Base-by-base conservation (phyloP, 92 coral and sea anemone genomes). In the Palythoa caribaeorum region DNA sequence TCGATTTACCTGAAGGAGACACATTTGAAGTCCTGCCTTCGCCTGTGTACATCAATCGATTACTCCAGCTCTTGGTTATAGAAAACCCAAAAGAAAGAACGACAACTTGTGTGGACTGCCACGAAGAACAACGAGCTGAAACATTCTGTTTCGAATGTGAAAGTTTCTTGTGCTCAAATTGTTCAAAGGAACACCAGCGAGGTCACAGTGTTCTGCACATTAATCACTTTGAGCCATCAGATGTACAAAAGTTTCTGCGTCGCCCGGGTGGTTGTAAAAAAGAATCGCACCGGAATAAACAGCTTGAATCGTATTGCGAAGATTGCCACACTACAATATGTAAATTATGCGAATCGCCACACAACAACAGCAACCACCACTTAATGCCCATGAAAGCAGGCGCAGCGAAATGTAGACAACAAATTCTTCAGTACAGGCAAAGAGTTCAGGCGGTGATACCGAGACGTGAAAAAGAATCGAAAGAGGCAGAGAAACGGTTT, bases 11-110 rank as follows among this genome's bases (percentile, higher is more conserved):
- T 4, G 75, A 81, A 66, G 86, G 86, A 28, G 86, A 81, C 35
- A 81, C 86, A 37, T 81, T 81, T 47, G 86, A 81, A 81, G 75
- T 81, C 28, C 86, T 81, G n/a, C 86, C 86, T 16, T 65, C 86
- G 74, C 86, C 86, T 14, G 76, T 81, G 1, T 81, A 81, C 20
- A 66, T 66, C 60, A 81, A 66, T 48, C 86, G 86, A 81, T 12
- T 81, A 35, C 74, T 81, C 19, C 74, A 81, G 76, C 76, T 81
- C 13, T 66, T 81, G 39, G 86, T 81, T n/a, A 66, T 81, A 19
- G 76, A 81, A 81, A 81, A 81, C 19, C 86, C 76, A 81, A 37
- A 65, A 37, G 50, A 81, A 53, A 52, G 76, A 21, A 65, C 75
- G 6, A 65, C 86, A 5, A 40, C 19, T 63, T 81, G 86, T 48